Evolutionary conservation across 2,113 vertebrate genomes (phyloP).

Genomic region (Circaetus gallicus): DNA sequence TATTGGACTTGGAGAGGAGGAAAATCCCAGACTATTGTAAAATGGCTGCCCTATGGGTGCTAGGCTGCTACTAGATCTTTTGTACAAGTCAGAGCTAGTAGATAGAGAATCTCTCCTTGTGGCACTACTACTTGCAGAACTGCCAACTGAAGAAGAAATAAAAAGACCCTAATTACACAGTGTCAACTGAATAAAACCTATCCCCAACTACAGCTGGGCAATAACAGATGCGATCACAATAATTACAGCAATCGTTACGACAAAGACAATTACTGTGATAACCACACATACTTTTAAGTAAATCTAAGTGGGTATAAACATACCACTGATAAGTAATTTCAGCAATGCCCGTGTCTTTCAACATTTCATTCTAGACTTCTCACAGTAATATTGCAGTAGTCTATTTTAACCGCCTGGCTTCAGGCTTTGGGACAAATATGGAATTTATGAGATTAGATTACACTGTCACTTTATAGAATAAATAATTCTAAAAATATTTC

Average conservation of each 20-base stretch:
- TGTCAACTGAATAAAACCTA: conserved; percentile 82
- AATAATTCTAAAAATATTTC: conserved; percentile 5
- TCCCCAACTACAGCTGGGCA: conserved; percentile 80
- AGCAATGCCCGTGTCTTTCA: conserved; percentile 52
- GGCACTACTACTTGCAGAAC: conserved; percentile 92
- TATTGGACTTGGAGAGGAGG: conserved; percentile 96
- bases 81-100: conserved; percentile 95
- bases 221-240: conserved; percentile 79
- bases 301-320: conserved; percentile 75
- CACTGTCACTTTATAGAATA: background rate
- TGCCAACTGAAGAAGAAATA: conserved; percentile 86
- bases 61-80: conserved; percentile 93
- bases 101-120: conserved; percentile 95
- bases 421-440: conserved; percentile 41
- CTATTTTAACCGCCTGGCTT: conserved; percentile 63
- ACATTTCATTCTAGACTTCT: conserved; percentile 67
- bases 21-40: conserved; percentile 98
- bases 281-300: conserved; percentile 72
- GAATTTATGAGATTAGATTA: background rate
- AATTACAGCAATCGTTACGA: conserved; percentile 75
- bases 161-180: conserved; percentile 82
- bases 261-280: conserved; percentile 81
- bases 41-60: conserved; percentile 96
- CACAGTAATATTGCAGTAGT: conserved; percentile 34
- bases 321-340: conserved; percentile 67